A percentile compares a stretch with the other conserved stretches of the same genome.
phyloP scores from a whole-genome alignment of 2,113 vertebrate species.

The Catharus bicknelli region DNA sequence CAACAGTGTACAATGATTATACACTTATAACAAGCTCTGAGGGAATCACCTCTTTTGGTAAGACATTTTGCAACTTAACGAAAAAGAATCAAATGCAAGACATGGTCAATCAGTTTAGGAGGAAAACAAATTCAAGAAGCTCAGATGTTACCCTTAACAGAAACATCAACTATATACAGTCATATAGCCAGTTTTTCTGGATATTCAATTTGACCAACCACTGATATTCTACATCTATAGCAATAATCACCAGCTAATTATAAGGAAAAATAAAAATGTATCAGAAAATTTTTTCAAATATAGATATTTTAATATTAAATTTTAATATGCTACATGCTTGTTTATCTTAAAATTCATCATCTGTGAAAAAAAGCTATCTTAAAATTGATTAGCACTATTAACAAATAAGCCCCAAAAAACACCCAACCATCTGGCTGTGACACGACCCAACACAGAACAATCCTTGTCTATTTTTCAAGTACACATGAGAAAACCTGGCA shows the following conservation, averaged over 20 bases:
- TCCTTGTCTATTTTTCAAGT: constrained; percentile 38
- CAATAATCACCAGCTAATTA: neutral
- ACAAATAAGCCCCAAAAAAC: neutral
- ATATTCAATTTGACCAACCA: neutral
- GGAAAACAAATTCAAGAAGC: neutral
- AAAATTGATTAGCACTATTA: neutral
- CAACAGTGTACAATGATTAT: neutral
- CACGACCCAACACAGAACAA: constrained; percentile 17
- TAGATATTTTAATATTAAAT: neutral
- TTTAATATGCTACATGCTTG: neutral
- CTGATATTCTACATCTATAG: accelerated
- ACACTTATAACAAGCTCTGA: neutral
- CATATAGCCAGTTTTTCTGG: neutral
- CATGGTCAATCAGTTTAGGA: neutral
- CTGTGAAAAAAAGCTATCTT: neutral
- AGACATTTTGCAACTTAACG: neutral
- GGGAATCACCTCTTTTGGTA: neutral
- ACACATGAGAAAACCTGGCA: constrained; percentile 51
- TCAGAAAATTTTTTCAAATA: neutral
- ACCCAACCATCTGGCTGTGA: neutral
- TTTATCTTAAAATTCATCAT: neutral
- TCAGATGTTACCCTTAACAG: neutral
- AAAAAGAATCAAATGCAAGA: neutral
- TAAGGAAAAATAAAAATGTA: neutral
- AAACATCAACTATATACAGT: neutral